Evolutionary conservation across 37 sponge, comb jelly and placozoan species (phyloP), one percentile per base, ranked within the genome.

Genomic region (Beroe ovata): DNA sequence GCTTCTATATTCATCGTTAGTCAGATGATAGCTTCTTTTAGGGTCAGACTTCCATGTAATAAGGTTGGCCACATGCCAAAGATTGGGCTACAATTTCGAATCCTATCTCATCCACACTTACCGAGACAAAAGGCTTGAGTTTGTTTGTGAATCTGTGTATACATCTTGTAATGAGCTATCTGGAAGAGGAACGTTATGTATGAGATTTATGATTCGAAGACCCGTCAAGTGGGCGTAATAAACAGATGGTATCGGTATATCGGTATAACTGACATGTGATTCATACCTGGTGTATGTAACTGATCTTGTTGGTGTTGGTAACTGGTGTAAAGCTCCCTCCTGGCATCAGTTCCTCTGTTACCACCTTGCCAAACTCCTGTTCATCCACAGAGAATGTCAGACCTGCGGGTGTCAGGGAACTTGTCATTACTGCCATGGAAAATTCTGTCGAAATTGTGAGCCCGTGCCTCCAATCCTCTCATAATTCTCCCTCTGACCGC

Each of bases 311-410:
- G 20, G 93, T 93, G 88, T 92, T 93, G 54, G 94, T 93, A 36
- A 98, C 95, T 25, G 92, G 89, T 28, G 94, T 92, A 0, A 40
- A 81, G 89, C 92, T 66, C 26, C 99, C 99, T n/a, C 94, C 95
- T n/a, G 92, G 93, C 58, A 92, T 94, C 59, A 98, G 91, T 30
- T 98, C 99, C 89, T 98, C 93, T 22, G 93, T 94, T 11, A 94
- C 91, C 8, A 92, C 93, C 93, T 94, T 95, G 21, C 99, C 99
- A 88, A 98, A 88, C 64, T 92, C 89, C 30, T 96, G 91, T 35
- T 94, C 96, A 30, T 98, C 94, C 89, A 94, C 92, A 0, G 94
- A 93, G 54, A 98, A 98, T 21, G 96, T 95, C 25, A 98, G 88
- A 37, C 92, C 92, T 16, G 84, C 4, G 16, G 23, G 84, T 26